A percentile compares a stretch with the other conserved stretches of the same genome.
These are phyloP conservation scores for Ceryle rudis DNA, from an alignment of 2,797 vertebrate genomes.

Conservation along the genomic window DNA sequence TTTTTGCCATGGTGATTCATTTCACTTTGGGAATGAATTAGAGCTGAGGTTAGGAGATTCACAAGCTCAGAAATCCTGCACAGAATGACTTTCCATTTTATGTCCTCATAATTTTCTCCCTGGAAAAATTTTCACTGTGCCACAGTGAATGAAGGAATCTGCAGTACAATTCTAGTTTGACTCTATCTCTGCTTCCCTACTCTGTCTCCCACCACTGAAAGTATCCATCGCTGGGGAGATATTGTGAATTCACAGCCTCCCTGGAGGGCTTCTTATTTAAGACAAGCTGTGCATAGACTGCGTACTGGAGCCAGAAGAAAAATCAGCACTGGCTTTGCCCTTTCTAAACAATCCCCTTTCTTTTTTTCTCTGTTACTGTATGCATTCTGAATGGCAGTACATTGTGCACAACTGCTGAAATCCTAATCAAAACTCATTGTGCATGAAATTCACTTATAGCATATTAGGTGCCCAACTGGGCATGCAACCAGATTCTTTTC, in stretches of 20 bases:
- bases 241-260: background rate
- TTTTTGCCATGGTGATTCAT: background rate
- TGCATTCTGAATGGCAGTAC: background rate
- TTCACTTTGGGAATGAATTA: background rate
- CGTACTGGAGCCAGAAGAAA: background rate
- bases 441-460: conserved; percentile 4
- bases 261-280: background rate
- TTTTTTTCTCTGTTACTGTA: background rate
- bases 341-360: background rate
- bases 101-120: background rate
- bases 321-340: background rate
- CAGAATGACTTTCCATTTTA: background rate
- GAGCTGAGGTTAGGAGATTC: background rate
- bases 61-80: background rate
- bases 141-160: background rate
- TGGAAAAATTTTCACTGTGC: background rate
- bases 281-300: background rate
- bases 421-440: conserved; percentile 23
- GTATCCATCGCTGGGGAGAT: background rate
- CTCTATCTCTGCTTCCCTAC: background rate
- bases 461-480: background rate
- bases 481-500: background rate
- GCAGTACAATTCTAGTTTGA: background rate
- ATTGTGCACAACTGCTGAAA: background rate
- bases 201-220: background rate